Evolutionary conservation across 2,888 invertebrate species (phyloP).

Genomic region (Ennomos fuscantarius): DNA sequence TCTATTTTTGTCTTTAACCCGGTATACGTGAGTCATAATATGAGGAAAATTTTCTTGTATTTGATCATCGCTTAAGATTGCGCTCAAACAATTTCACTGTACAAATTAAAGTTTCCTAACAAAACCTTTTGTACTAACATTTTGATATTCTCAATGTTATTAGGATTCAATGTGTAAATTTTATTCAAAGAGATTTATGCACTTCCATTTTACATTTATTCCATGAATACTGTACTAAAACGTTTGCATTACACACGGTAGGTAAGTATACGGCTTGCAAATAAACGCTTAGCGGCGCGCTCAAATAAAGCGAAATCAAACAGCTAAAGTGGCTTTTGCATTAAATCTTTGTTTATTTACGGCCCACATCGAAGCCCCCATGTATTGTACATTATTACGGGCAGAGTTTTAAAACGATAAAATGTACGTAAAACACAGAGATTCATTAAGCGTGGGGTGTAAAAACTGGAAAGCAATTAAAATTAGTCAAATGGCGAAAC

Average conservation of each 20-base stretch:
- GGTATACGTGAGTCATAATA: too few species aligned
- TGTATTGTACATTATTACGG: conserved; percentile 70
- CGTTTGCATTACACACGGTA: conserved; percentile 31
- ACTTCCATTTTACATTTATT: conserved; percentile 29
- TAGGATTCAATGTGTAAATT: conserved; percentile 34
- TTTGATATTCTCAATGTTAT: conserved; percentile 26
- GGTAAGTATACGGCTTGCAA: conserved; percentile 30
- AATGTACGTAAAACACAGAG: conserved; percentile 66
- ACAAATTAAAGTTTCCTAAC: not conserved
- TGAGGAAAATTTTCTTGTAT: not conserved
- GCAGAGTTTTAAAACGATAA: conserved; percentile 68
- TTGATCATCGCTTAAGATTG: not conserved
- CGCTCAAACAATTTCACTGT: not conserved
- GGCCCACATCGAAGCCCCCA: conserved; percentile 57
- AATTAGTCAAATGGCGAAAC: conserved; percentile 75
- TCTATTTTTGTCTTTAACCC: too few species aligned
- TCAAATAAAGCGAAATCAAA: conserved; percentile 62
- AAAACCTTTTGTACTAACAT: conserved; percentile 2
- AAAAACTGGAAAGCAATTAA: conserved; percentile 73
- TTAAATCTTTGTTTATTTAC: conserved; percentile 73
- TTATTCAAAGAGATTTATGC: conserved; percentile 34
- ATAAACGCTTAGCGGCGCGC: conserved; percentile 50
- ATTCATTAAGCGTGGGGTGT: conserved; percentile 60
- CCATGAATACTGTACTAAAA: conserved; percentile 29
- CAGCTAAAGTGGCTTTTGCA: conserved; percentile 60